These are phyloP conservation scores for Vulpes lagopus DNA, from an alignment of 2,113 vertebrate genomes.

Conservation along the genomic window DNA sequence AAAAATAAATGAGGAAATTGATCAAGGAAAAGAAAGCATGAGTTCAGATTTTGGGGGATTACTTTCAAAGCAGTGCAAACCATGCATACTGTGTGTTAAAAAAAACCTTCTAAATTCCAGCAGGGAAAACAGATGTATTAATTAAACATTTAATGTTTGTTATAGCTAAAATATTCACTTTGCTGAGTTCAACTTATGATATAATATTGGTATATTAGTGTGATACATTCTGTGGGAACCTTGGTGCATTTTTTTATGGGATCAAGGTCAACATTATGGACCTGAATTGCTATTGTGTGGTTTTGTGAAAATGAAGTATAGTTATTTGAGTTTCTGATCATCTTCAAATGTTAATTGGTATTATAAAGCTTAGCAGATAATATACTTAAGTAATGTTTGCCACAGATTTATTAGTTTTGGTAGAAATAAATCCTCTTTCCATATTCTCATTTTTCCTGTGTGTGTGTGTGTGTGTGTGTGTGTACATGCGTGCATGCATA, in stretches of 20 bases:
- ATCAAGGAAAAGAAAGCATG: not conserved
- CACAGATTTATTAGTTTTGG: not conserved
- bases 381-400: not conserved
- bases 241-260: not conserved
- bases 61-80: not conserved
- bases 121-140: not conserved
- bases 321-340: not conserved
- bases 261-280: not conserved
- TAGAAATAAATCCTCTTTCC: not conserved
- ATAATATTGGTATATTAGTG: not conserved
- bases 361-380: not conserved
- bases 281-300: not conserved
- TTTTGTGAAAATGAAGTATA: slow-evolving; percentile 26
- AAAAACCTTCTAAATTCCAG: not conserved
- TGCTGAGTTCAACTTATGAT: not conserved
- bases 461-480: not conserved
- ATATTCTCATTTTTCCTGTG: not conserved
- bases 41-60: not conserved
- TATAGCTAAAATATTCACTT: not conserved
- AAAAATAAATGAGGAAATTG: not conserved
- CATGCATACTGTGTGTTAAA: not conserved
- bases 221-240: not conserved
- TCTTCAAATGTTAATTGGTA: not conserved
- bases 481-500: not conserved
- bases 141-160: not conserved